Conservation (phyloP, 2,113 vertebrate species). For the Macroglossus sobrinus region DNA sequence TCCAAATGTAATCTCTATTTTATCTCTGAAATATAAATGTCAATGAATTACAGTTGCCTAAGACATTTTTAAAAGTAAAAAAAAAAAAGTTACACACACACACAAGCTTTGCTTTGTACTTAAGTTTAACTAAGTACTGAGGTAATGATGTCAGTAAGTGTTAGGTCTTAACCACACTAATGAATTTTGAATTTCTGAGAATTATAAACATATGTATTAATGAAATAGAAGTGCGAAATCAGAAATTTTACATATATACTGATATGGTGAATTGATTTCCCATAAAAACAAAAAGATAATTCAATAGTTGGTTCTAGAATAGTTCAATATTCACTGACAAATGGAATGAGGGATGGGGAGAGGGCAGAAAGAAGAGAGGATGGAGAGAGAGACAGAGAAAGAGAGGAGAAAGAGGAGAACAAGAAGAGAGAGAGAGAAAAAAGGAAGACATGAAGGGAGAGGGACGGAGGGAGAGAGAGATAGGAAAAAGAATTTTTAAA, state of each 20-base stretch:
- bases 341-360: background rate
- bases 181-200: background rate
- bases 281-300: background rate
- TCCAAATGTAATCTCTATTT: conserved; percentile 80
- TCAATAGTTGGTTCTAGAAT: background rate
- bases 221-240: background rate
- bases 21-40: conserved; percentile 79
- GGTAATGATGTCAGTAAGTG: background rate
- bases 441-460: background rate
- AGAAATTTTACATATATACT: background rate
- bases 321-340: background rate
- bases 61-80: background rate
- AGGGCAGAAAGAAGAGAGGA: background rate
- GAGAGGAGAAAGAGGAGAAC: too few species aligned
- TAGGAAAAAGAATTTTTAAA: background rate
- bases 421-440: too few species aligned
- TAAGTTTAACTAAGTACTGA: background rate
- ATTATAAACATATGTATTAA: background rate
- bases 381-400: too few species aligned
- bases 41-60: conserved; percentile 59
- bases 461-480: too few species aligned
- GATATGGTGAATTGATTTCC: background rate
- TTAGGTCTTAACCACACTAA: background rate
- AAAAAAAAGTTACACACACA: background rate
- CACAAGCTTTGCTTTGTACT: background rate